Conservation (phyloP, 2,113 vertebrate genomes). For the Leptosomus discolor region DNA sequence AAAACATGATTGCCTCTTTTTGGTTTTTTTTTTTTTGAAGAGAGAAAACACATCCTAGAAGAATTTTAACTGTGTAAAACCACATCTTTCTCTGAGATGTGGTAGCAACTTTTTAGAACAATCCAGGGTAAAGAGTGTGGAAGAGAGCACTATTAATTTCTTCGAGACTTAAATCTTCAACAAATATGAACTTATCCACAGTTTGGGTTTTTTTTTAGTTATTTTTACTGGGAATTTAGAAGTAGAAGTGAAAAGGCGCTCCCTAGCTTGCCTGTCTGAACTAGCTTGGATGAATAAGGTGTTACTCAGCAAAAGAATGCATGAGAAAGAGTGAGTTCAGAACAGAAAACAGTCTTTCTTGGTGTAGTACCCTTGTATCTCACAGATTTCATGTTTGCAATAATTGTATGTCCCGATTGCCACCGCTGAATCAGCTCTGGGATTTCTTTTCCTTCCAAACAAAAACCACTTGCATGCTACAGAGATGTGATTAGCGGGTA, state of each 20-base stretch:
- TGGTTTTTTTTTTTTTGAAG: background rate
- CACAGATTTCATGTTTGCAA: background rate
- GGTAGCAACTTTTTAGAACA: background rate
- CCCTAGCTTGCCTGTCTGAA: constrained; percentile 18
- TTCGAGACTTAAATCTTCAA: background rate
- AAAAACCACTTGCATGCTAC: background rate
- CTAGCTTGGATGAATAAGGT: constrained; percentile 33
- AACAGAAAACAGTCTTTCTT: background rate
- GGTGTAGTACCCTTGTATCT: background rate
- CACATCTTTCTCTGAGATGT: background rate
- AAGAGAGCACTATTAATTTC: background rate
- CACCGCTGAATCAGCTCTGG: background rate
- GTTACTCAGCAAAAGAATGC: constrained; percentile 46
- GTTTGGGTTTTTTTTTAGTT: background rate
- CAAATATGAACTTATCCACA: background rate
- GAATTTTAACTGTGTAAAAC: background rate
- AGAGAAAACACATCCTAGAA: background rate
- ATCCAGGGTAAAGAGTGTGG: background rate
- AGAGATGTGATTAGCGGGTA: background rate
- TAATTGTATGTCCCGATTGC: background rate
- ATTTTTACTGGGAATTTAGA: background rate
- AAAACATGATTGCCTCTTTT: background rate
- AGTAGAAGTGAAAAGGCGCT: background rate
- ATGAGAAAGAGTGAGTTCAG: background rate
- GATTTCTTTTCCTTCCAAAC: background rate